Conservation (phyloP, 2,888 invertebrate species). For the Sympetrum striolatum region DNA sequence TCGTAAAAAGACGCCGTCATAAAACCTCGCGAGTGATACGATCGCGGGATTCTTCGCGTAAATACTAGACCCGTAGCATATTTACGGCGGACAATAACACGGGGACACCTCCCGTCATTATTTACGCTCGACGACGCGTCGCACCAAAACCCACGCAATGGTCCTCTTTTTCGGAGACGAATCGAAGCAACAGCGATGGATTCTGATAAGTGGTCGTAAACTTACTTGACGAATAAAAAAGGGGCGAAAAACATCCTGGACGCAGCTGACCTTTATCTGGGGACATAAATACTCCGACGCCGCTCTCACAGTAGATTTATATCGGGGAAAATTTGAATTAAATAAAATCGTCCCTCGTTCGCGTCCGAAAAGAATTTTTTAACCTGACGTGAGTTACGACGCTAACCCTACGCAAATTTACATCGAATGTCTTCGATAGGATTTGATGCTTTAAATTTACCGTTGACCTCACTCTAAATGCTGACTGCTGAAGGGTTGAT, state of each 20-base stretch:
- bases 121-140: not conserved
- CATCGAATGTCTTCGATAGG: too few species aligned
- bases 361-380: too few species aligned
- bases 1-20: too few species aligned
- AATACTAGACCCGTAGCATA: not conserved
- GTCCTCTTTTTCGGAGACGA: not conserved
- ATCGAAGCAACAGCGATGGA: not conserved
- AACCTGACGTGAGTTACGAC: too few species aligned
- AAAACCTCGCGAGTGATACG: not conserved
- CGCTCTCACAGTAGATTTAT: not conserved
- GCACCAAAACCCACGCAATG: not conserved
- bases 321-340: not conserved
- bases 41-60: not conserved
- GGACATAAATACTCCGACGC: not conserved
- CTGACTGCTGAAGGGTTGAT: too few species aligned
- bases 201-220: not conserved
- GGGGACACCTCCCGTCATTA: not conserved
- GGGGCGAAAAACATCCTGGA: not conserved
- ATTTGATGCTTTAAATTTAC: too few species aligned
- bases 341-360: not conserved
- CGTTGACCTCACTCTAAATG: too few species aligned
- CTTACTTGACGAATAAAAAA: not conserved
- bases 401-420: too few species aligned
- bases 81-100: not conserved
- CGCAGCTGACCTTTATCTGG: not conserved